Conservation (phyloP, 2,888 invertebrate genomes). For the Entomobrya multifasciata region DNA sequence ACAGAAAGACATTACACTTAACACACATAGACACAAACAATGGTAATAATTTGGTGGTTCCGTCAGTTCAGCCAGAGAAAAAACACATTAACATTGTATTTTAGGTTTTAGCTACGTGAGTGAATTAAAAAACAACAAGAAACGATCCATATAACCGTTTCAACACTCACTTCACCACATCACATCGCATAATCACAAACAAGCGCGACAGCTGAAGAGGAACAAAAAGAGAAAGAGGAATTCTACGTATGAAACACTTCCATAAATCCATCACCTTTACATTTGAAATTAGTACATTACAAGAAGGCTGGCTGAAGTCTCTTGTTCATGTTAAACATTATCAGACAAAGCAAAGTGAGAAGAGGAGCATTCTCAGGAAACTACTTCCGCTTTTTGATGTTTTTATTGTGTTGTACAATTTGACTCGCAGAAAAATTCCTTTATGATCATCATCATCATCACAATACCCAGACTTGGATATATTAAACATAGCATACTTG, state of each 20-base stretch:
- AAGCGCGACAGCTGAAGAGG: constrained; percentile 27
- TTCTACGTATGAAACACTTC: constrained; percentile 48
- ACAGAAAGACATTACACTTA: not conserved
- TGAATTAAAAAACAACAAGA: constrained; percentile 41
- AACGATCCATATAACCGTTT: not conserved
- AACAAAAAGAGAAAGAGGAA: constrained; percentile 8
- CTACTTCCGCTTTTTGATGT: constrained; percentile 38
- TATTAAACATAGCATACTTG: too few relatives aligned
- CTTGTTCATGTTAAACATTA: constrained; percentile 20
- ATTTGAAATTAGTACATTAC: constrained; percentile 59
- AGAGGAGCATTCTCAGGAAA: not conserved
- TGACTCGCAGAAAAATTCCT: not conserved
- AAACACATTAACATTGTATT: not conserved
- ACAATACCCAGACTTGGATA: not conserved
- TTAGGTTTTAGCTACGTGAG: not conserved
- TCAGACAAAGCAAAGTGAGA: not conserved
- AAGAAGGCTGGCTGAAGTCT: constrained; percentile 6
- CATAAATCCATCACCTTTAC: constrained; percentile 71
- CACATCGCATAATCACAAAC: constrained; percentile 17
- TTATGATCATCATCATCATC: not conserved
- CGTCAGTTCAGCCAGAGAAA: not conserved
- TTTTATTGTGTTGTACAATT: constrained; percentile 20
- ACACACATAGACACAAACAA: not conserved
- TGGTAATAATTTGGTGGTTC: constrained; percentile 3
- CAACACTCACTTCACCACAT: not conserved